Percentiles rank a stretch among this genome's conserved stretches.
These are phyloP conservation scores for Camponotus vicinus DNA, from an alignment of 1,140 invertebrate species.

Conservation along the genomic window DNA sequence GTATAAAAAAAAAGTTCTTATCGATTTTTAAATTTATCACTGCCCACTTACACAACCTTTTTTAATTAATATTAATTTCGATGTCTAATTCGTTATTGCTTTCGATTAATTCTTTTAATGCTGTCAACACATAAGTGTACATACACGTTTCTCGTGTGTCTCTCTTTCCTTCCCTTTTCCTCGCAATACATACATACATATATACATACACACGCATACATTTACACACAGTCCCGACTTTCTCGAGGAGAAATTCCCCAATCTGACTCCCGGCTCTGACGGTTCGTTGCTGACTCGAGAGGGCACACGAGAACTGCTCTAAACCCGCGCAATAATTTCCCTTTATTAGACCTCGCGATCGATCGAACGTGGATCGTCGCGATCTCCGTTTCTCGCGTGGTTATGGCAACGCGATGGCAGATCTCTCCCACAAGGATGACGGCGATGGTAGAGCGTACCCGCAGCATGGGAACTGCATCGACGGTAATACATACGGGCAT, in stretches of 20 bases:
- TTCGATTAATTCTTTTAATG: neutral
- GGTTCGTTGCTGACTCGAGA: conserved; percentile 12
- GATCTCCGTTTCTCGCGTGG: conserved; percentile 42
- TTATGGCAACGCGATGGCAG: conserved; percentile 16
- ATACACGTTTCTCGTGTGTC: neutral
- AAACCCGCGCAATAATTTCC: conserved; percentile 41
- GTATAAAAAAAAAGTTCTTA: too few relatives aligned
- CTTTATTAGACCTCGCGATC: conserved; percentile 48
- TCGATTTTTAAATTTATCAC: conserved; percentile 1
- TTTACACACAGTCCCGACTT: too few relatives aligned
- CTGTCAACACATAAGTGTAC: neutral
- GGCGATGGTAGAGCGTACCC: conserved; percentile 35
- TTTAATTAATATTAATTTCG: neutral
- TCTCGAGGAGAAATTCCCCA: neutral
- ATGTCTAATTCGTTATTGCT: neutral
- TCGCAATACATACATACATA: too few relatives aligned
- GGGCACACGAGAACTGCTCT: neutral
- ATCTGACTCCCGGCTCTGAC: neutral
- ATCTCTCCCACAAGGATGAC: conserved; percentile 19
- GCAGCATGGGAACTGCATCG: conserved; percentile 68
- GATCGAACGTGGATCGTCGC: conserved; percentile 45
- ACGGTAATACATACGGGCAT: conserved; percentile 66
- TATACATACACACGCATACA: too few relatives aligned
- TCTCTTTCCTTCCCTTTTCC: neutral
- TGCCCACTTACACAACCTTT: too few relatives aligned